These are phyloP conservation scores for Zaprionus ornatus DNA, from an alignment of 1,140 invertebrate species.

Conservation along the genomic window DNA sequence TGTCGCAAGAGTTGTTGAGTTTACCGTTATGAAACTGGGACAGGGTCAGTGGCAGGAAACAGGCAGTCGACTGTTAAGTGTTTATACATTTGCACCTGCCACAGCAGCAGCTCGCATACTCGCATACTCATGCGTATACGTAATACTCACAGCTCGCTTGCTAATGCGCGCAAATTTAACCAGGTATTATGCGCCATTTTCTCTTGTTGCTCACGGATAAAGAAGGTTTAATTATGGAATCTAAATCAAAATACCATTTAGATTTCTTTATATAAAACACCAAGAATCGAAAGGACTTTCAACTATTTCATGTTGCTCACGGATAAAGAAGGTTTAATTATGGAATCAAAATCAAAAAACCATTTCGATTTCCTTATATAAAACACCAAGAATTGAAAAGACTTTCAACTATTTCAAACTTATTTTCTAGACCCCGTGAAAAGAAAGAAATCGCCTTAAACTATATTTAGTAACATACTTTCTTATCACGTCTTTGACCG, in stretches of 20 bases:
- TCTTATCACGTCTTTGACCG: not conserved
- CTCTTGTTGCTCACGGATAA: not conserved
- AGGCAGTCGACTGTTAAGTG: slow-evolving; percentile 32
- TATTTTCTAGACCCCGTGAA: too few relatives aligned
- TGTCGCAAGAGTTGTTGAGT: slow-evolving; percentile 67
- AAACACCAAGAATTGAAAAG: not conserved
- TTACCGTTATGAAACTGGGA: slow-evolving; percentile 13
- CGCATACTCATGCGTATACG: slow-evolving; percentile 39
- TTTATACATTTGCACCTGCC: slow-evolving; percentile 42
- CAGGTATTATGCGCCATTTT: slow-evolving; percentile 5
- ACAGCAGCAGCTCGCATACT: not conserved
- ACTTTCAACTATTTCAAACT: not conserved
- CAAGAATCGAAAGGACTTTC: not conserved
- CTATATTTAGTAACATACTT: too few relatives aligned
- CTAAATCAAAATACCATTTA: not conserved
- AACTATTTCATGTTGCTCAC: not conserved
- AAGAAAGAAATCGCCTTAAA: not conserved
- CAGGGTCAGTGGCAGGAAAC: slow-evolving; percentile 33
- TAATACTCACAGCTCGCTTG: slow-evolving; percentile 23
- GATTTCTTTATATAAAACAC: not conserved
- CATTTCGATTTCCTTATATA: not conserved
- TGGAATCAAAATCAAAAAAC: not conserved
- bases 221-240: not conserved
- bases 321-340: not conserved
- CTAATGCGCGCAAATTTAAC: slow-evolving; percentile 17